Evolutionary conservation across 2,888 invertebrate genomes (phyloP), one percentile per base, ranked within the genome.

Genomic region (Idaea dimidiata): DNA sequence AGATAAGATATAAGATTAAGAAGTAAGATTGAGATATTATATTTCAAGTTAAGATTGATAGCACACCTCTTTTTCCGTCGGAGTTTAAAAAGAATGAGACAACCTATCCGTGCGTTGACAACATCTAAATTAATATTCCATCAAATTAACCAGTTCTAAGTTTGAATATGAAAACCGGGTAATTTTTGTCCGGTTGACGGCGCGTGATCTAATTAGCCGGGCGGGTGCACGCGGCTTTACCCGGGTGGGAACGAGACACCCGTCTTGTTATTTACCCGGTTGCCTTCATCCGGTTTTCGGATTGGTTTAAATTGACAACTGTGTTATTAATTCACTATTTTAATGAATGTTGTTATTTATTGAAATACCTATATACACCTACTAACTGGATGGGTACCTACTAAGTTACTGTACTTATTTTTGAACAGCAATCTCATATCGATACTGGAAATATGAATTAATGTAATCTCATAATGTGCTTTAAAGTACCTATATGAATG

Each of bases 101-200:
- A 43, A 14, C 10, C 43, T 10, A 43, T 43, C 43, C 43, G 43
- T 43, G 43, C 43, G 43, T 10, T 43, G 43, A 43, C 10, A 43
- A 43, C 43, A 60, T 53, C 63, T 65, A 68, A 70, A 68, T 70
- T 70, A 71, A 73, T 70, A 72, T 67, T 71, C 64, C 66, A 60
- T 66, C 61, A 59, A 72, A 74, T 75, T 68, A 72, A 72, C 73
- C 72, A 69, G 71, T 72, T 74, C 73, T 61, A 68, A 75, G 72
- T 79, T 76, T 79, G 73, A 79, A 80, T 83, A 82, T 81, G 80
- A 79, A 82, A 77, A 69, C 72, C 78, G 72, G 76, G 77, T 77
- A 79, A 81, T 79, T 83, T 86, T 86, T 85, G 82, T 81, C 77
- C 83, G 86, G 81, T 80, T 76, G 78, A 79, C 72, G 77, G 77